A percentile compares a stretch with the other conserved stretches of the same genome.
Evolutionary conservation across 2,113 vertebrate species (phyloP).

Genomic region (Mus musculus): DNA sequence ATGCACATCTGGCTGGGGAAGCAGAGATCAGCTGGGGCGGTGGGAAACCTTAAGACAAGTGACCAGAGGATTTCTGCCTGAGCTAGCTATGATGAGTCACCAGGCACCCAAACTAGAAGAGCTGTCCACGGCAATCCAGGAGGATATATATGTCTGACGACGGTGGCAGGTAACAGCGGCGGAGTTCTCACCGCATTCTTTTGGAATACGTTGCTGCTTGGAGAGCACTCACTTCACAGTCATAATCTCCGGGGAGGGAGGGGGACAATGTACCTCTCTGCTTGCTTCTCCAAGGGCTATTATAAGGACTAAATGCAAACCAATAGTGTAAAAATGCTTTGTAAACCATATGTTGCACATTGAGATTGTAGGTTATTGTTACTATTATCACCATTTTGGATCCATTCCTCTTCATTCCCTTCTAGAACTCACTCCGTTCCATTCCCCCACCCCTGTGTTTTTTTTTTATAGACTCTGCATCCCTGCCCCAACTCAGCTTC

Average conservation of each 20-base stretch:
- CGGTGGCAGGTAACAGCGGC: conserved; percentile 32
- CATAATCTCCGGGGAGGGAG: background rate
- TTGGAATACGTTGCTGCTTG: conserved; percentile 36
- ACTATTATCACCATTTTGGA: background rate
- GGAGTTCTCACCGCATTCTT: conserved; percentile 37
- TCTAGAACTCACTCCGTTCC: background rate
- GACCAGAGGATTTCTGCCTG: background rate
- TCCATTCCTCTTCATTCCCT: background rate
- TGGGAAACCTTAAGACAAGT: background rate
- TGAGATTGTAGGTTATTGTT: conserved; percentile 13
- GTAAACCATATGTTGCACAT: background rate
- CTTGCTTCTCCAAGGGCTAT: conserved; percentile 48
- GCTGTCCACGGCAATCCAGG: conserved; percentile 31
- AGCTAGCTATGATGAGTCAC: background rate
- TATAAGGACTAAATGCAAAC: conserved; percentile 52
- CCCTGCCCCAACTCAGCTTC: background rate
- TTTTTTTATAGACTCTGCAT: background rate
- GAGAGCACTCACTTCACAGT: conserved; percentile 19
- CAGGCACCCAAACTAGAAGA: background rate
- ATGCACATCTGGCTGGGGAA: background rate
- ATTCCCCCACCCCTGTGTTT: accelerated
- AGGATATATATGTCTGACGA: conserved; percentile 50
- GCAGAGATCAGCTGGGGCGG: background rate
- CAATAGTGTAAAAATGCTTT: background rate
- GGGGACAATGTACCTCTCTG: background rate